Evolutionary conservation across 2,888 invertebrate genomes (phyloP).

Genomic region (Coecobrya sp.): DNA sequence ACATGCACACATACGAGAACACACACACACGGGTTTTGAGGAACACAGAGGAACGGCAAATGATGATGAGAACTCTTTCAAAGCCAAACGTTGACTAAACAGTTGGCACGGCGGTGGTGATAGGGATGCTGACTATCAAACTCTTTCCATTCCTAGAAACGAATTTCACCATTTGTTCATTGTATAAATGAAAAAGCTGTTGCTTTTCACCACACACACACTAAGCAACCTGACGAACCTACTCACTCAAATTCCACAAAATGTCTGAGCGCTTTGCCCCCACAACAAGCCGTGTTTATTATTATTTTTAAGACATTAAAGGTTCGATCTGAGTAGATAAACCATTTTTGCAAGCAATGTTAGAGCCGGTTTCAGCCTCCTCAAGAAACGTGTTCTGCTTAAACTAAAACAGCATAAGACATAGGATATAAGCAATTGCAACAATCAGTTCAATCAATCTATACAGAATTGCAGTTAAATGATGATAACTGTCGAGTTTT

Average conservation of each 20-base stretch:
- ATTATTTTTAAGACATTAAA: neutral
- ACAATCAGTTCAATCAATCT: no score
- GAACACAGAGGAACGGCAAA: no score
- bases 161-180: conserved; percentile 35
- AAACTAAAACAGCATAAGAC: no score
- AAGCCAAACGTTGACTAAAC: conserved; percentile 69
- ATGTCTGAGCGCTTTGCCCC: neutral
- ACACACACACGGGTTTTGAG: neutral
- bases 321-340: neutral
- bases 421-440: no score
- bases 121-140: neutral
- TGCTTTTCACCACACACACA: conserved; percentile 23
- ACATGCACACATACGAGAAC: neutral
- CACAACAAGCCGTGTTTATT: neutral
- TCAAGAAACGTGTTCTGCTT: neutral
- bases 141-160: conserved; percentile 28
- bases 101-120: conserved; percentile 5
- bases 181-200: conserved; percentile 21
- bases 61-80: conserved; percentile 11
- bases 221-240: neutral
- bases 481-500: no score
- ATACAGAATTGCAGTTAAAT: no score
- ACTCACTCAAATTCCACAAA: neutral
- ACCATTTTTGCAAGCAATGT: neutral
- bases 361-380: conserved; percentile 1